A percentile compares a stretch with the other conserved stretches of the same genome.
phyloP scores from a whole-genome alignment of 2,888 invertebrate genomes.

The Agrotis puta region DNA sequence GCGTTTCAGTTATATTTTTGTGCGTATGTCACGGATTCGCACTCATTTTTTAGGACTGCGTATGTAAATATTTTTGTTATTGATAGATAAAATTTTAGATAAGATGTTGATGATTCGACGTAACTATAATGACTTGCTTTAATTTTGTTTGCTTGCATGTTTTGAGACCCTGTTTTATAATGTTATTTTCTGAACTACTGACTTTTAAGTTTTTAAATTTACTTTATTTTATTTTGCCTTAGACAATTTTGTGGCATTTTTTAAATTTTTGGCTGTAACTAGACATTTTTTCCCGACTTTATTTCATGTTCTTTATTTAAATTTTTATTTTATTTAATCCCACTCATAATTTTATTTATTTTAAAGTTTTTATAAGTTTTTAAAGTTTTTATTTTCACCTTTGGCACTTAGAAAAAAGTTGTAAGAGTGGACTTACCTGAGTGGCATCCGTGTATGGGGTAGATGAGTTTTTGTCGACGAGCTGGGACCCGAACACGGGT shows the following conservation, averaged over 20 bases:
- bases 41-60: constrained; percentile 39
- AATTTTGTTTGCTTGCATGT: constrained; percentile 25
- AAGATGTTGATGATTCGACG: constrained; percentile 34
- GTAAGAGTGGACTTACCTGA: constrained; percentile 93
- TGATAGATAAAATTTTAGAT: constrained; percentile 47
- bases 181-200: constrained; percentile 21
- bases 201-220: no score
- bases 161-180: neutral
- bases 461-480: constrained; percentile 96
- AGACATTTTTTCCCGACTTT: neutral
- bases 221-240: neutral
- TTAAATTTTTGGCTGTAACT: neutral
- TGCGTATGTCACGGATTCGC: constrained; percentile 48
- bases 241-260: neutral
- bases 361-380: constrained; percentile 16
- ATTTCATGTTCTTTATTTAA: neutral
- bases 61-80: constrained; percentile 59
- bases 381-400: constrained; percentile 44
- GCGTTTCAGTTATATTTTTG: constrained; percentile 47
- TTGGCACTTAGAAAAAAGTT: constrained; percentile 43
- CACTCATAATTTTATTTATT: neutral
- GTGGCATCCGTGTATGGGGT: constrained; percentile 99
- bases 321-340: neutral
- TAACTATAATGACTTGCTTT: constrained; percentile 29
- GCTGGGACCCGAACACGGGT: constrained; percentile 97